phyloP scores from a whole-genome alignment of 2,888 invertebrate species.

The Hermodice carunculata region DNA sequence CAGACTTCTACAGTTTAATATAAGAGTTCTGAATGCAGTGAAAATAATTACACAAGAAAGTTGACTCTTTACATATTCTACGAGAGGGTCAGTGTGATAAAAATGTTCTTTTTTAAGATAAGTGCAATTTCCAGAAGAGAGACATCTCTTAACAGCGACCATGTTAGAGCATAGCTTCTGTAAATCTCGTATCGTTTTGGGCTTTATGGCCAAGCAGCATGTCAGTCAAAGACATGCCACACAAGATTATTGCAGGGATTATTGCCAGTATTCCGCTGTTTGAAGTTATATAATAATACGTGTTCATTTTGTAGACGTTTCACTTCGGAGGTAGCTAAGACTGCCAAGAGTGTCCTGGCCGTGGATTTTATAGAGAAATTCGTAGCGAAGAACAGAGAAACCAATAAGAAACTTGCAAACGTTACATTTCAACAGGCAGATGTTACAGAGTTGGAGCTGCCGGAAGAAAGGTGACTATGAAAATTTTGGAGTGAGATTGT shows the following conservation, averaged over 20 bases:
- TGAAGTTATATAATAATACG: background rate
- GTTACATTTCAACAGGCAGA: slow-evolving; percentile 71
- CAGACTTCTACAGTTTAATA: too few relatives aligned
- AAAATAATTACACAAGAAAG: too few relatives aligned
- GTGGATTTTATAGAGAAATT: slow-evolving; percentile 74
- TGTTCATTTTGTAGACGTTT: slow-evolving; percentile 69
- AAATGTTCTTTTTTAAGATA: too few relatives aligned
- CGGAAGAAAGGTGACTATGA: slow-evolving; percentile 57
- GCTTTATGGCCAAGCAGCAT: background rate
- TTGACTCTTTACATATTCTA: too few relatives aligned
- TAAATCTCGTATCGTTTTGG: too few relatives aligned
- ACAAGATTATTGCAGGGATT: background rate
- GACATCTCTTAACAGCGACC: too few relatives aligned
- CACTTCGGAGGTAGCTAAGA: slow-evolving; percentile 70
- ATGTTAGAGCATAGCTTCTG: too few relatives aligned
- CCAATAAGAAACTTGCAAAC: slow-evolving; percentile 70
- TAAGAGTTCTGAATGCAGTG: too few relatives aligned
- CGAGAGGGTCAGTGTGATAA: too few relatives aligned
- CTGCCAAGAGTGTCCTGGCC: slow-evolving; percentile 70
- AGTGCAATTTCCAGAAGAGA: too few relatives aligned
- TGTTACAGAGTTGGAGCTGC: slow-evolving; percentile 71
- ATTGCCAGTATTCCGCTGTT: background rate
- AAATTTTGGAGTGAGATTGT: background rate
- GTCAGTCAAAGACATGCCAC: background rate
- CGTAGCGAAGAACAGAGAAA: slow-evolving; percentile 70